Base-by-base conservation (phyloP, 2,797 vertebrate species). In the Orientallactaga sibirica region DNA sequence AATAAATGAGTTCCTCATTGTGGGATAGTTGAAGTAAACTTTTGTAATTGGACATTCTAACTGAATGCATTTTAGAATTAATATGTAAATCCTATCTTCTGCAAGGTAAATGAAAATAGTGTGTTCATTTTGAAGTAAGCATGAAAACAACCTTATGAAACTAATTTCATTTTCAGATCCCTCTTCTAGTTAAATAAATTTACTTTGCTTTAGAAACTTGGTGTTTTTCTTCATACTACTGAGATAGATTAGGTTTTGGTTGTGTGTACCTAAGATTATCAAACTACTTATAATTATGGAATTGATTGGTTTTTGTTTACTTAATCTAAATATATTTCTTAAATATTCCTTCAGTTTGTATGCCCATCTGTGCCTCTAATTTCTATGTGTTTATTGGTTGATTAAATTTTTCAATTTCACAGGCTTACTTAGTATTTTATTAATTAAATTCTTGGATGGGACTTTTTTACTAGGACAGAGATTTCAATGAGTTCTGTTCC, bases 131-230 rank as follows among this genome's bases (percentile, higher is more conserved):
- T 29, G 68, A 67, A 93, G 27, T 77, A 91, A 94, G 1, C 79
- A 48, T 93, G 15, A 92, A 95, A 93, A 77, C 5, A 80, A 41
- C 9, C 29, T 66, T 73, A 70, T 33, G 48, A 91, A 68, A 92
- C 27, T 89, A 86, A 73, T 74, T 83, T 86, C 29, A 86, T 73
- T 90, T 84, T 5, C 25, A 76, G 3, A 43, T 12, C 1, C 12
- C 2, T 66, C 82, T 92, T 86, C 27, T 25, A 8, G n/a, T 89
- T 14, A 89, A 66, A 41, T 10, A 80, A 86, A 70, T 74, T 52
- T 18, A 3, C 74, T 89, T 66, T 70, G 2, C 74, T 75, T 84
- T 89, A 76, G 19, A 89, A 77, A 86, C 61, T 4, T 22, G 8
- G 5, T 55, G 2, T 55, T 85, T 7, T 78, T 86, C 24, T 64